Evolutionary conservation across 2,797 vertebrate genomes (phyloP), one percentile per base, ranked within the genome.

Genomic region (Melopsittacus undulatus): DNA sequence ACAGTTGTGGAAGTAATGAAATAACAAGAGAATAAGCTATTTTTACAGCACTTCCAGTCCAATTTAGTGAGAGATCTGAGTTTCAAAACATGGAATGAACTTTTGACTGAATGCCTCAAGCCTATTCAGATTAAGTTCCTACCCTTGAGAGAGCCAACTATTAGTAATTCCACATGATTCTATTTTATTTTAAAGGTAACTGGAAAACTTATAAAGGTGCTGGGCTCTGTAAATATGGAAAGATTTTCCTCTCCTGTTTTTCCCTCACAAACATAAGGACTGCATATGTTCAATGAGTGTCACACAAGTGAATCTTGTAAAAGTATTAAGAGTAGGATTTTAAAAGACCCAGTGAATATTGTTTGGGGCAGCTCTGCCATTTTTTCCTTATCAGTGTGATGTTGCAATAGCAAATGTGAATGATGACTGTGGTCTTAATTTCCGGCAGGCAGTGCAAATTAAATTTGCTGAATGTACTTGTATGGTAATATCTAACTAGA

Each of bases 361-460:
- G 36, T 89, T 73, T 86, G 27, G 62, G 67, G 11, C 49, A 92
- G n/a, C 59, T 63, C 26, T 62, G 24, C 51, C 9, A 5, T 64
- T 92, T 89, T 87, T 89, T 68, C 48, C 68, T 80, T 78, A 54
- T 42, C 72, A 80, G 64, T 92, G 77, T 75, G 45, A 67, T 83
- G 22, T 68, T 89, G 32, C 24, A 70, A 24, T 51, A 91, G 29
- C 42, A 88, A 91, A 64, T 72, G 34, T 72, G 63, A 85, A 79
- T 83, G 59, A 80, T 92, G 86, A 78, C 40, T 77, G 64, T 59
- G 83, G 64, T 87, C 87, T 82, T 80, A 52, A 62, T 87, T 85
- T 96, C 54, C 63, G 93, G 68, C 32, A 89, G 72, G 38, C 82
- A 79, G 48, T 87, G 96, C 83, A 67, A 95, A 68, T 95, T 87